These are phyloP conservation scores for Heliconius hewitsoni DNA, from an alignment of 1,140 invertebrate genomes.

Conservation along the genomic window DNA sequence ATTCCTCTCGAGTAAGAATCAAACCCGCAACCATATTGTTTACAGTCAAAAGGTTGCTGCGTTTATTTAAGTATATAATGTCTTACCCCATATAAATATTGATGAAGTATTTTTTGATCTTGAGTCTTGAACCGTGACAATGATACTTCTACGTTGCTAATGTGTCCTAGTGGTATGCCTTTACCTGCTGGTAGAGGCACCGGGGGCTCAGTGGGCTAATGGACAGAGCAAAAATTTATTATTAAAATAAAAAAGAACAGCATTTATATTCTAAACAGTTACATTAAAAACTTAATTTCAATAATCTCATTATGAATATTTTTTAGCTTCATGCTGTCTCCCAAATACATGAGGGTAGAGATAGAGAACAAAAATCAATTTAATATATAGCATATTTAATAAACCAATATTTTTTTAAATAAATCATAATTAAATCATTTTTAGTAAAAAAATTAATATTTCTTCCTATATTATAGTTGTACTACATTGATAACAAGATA, in stretches of 20 bases:
- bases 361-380: no score
- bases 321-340: no score
- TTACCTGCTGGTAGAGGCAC: slow-evolving; percentile 81
- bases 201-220: slow-evolving; percentile 76
- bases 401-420: no score
- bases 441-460: background rate
- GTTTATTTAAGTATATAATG: background rate
- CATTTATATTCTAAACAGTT: no score
- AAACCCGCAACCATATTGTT: no score
- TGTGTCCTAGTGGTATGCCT: slow-evolving; percentile 82
- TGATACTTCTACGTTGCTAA: slow-evolving; percentile 82
- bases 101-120: slow-evolving; percentile 82
- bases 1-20: no score
- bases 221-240: background rate
- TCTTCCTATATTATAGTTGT: background rate
- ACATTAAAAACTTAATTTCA: no score
- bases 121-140: slow-evolving; percentile 83
- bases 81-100: slow-evolving; percentile 81
- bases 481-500: background rate
- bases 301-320: no score
- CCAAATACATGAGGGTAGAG: no score
- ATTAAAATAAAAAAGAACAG: slow-evolving; percentile 25
- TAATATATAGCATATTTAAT: no score
- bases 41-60: no score
- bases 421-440: no score